Base-by-base conservation (phyloP, 2,888 invertebrate genomes). In the Epirrita christyi region DNA sequence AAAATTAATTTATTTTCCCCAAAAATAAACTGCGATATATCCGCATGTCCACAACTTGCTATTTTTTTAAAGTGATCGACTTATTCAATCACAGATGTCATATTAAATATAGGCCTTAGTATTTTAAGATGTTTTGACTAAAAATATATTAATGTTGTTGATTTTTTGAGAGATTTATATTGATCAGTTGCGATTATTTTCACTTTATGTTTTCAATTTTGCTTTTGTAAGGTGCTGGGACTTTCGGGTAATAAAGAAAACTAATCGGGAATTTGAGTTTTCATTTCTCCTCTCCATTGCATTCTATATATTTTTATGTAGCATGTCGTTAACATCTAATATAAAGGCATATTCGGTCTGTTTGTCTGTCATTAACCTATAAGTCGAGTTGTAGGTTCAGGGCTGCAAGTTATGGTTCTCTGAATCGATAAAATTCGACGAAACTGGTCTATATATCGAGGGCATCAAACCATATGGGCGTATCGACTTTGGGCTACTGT, bases 181-280 rank as follows among this genome's bases (percentile, higher is more conserved):
- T 62, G 67, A 72, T 70, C 43, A 51, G 50, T 55, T 51, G n/a
- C 54, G 60, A 62, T 55, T 53, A 52, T 58, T 57, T 59, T 63
- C 47, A 55, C 55, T 65, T 65, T 63, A 13, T 55, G 59, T 54
- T 56, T 41, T 47, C 27, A 49, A 11, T 15, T 11, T 55, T 14
- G 14, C 38, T 27, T 54, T 54, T 54, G 41, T 56, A 58, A 44
- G 81, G 79, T 82, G 78, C 67, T 71, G 83, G 83, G 75, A 79
- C 66, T 81, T 75, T 80, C 76, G 80, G 82, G 76, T 71, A 66
- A 57, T 55, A 55, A 58, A 75, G 72, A 80, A 80, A 80, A 78
- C 43, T 42, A 55, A 56, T 55, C 47, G n/a, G 32, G 10, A 43
- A 11, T 14, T 11, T 47, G 5, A n/a, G 9, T 50, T 41, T 50